These are phyloP conservation scores for Probaryconus sp. DNA, from an alignment of 1,140 invertebrate genomes.

Conservation along the genomic window DNA sequence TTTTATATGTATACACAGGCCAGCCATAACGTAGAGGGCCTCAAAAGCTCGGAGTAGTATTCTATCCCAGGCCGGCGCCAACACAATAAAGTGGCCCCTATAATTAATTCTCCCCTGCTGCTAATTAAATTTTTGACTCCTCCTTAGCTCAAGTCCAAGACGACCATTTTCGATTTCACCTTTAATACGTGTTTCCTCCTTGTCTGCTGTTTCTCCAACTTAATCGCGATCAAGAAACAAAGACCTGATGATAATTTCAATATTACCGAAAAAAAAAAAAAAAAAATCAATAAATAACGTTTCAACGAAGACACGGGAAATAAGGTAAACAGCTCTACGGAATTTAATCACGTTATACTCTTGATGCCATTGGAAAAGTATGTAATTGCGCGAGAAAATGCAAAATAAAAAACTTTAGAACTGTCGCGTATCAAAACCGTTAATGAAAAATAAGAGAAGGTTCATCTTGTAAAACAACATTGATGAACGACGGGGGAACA, in stretches of 20 bases:
- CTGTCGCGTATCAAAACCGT: too few species aligned
- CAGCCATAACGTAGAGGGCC: constrained; percentile 54
- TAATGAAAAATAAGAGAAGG: too few species aligned
- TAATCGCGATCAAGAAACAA: too few species aligned
- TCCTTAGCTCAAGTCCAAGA: constrained; percentile 11
- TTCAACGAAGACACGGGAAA: constrained; percentile 1
- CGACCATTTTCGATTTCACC: constrained; percentile 19
- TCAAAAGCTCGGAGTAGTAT: constrained; percentile 53
- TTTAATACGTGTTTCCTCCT: constrained; percentile 15
- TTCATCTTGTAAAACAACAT: too few species aligned
- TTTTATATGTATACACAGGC: constrained; percentile 70
- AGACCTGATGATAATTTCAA: neutral
- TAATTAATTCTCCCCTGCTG: constrained; percentile 76
- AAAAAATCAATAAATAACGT: too few species aligned
- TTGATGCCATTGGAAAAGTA: constrained; percentile 13
- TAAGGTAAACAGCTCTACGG: constrained; percentile 10
- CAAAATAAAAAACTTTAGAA: constrained; percentile 1
- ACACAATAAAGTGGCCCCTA: constrained; percentile 74
- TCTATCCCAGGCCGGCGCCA: constrained; percentile 39
- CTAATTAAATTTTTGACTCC: constrained; percentile 77
- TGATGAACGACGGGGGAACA: too few species aligned
- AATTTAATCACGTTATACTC: constrained; percentile 25
- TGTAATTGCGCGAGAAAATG: constrained; percentile 10
- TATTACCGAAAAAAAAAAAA: too few species aligned
- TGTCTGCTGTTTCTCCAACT: too few species aligned